phyloP scores from a whole-genome alignment of 2,797 vertebrate genomes.

The Mionectes olivaceus region DNA sequence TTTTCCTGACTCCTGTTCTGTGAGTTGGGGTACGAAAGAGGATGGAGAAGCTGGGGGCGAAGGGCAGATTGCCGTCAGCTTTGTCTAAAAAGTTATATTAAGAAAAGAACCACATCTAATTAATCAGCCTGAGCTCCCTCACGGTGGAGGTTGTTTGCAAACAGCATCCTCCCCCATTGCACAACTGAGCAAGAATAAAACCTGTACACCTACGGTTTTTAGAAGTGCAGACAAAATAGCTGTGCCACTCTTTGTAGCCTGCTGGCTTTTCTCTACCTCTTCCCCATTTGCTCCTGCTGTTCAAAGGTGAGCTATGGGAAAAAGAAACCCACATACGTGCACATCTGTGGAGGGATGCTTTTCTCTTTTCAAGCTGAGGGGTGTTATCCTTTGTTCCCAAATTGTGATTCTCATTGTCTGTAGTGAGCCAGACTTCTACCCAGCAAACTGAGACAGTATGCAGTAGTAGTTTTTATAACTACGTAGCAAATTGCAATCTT shows the following conservation, averaged over 20 bases:
- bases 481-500: not conserved
- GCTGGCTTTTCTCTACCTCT: not conserved
- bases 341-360: not conserved
- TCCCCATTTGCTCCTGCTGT: not conserved
- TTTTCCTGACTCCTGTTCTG: not conserved
- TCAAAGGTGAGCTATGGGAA: slow-evolving; percentile 23
- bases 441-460: not conserved
- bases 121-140: slow-evolving; percentile 38
- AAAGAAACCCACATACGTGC: not conserved
- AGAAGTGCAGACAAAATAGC: slow-evolving; percentile 39
- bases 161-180: slow-evolving; percentile 58
- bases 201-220: slow-evolving; percentile 47
- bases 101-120: slow-evolving; percentile 7
- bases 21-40: not conserved
- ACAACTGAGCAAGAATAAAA: slow-evolving; percentile 37
- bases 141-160: slow-evolving; percentile 60
- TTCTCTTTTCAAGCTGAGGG: not conserved
- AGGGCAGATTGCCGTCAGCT: not conserved
- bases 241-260: slow-evolving; percentile 1
- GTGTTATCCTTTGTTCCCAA: slow-evolving; percentile 69
- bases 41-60: not conserved
- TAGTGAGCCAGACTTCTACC: not conserved
- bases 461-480: slow-evolving; percentile 6
- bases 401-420: slow-evolving; percentile 20
- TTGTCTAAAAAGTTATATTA: slow-evolving; percentile 55